Conservation (phyloP, 2,113 vertebrate genomes). For the Rhadina sibilatrix region DNA sequence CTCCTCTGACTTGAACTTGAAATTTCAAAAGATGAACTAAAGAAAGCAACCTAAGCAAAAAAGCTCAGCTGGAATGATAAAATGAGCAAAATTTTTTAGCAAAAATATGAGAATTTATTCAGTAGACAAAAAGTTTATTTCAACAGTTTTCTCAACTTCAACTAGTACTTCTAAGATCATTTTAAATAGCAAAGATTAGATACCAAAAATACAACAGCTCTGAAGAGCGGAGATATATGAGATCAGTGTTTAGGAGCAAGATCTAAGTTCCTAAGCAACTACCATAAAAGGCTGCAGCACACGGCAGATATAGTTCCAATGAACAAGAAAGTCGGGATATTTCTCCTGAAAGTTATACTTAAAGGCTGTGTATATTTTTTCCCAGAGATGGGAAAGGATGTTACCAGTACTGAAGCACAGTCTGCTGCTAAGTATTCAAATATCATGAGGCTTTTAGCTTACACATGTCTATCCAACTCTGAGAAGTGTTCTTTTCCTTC, state of each 20-base stretch:
- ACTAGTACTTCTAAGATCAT: not conserved
- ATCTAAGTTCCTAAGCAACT: not conserved
- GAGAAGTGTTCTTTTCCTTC: not conserved
- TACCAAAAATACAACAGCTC: not conserved
- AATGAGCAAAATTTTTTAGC: not conserved
- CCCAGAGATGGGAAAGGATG: not conserved
- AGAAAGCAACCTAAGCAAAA: not conserved
- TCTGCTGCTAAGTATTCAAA: not conserved
- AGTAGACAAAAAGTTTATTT: not conserved
- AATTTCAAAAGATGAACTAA: not conserved
- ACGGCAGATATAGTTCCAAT: not conserved
- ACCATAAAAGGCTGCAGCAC: not conserved
- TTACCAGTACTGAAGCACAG: not conserved
- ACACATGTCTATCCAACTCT: not conserved
- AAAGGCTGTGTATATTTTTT: not conserved
- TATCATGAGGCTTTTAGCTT: not conserved
- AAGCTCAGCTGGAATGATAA: not conserved
- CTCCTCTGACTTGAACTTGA: not conserved
- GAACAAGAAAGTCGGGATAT: not conserved
- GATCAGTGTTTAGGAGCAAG: not conserved
- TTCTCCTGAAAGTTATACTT: not conserved
- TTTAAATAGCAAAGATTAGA: not conserved
- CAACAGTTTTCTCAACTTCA: not conserved
- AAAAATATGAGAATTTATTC: not conserved
- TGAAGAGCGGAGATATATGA: accelerated